Base-by-base conservation (phyloP, 2,113 vertebrate species). In the Xyrauchen texanus region DNA sequence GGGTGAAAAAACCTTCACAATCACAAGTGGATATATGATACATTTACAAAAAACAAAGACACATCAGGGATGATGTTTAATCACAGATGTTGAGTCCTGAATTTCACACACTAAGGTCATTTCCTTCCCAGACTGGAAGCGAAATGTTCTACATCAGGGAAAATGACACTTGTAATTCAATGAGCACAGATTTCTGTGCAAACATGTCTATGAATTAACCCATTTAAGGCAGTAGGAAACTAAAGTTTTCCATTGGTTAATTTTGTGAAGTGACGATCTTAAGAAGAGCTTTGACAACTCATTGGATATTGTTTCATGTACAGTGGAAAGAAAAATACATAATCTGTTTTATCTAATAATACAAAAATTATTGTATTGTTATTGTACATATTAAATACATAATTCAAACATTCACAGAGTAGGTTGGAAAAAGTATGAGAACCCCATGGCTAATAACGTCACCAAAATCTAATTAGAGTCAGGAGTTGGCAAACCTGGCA, bases 41-140 rank as follows among this genome's bases (percentile, higher is more conserved):
- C 47, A 12, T 57, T 8, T 8, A 15, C 8, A 58, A 5, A 15
- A 42, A 53, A 52, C 13, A 11, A 60, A 12, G 58, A 61, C 47
- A n/a, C 61, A 12, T 55, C 49, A 62, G 13, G 21, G 71, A 49
- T 7, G n/a, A 12, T 44, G 15, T 46, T 10, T 7, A 58, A 65
- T 69, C 2, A 12, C 70, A 79, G 72, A 66, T 79, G 77, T 69
- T 64, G 46, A 7, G 11, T 67, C 72, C 51, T 60, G 61, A 71
- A 68, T 63, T 80, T 80, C 49, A 61, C 78, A 77, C 60, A 15
- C 60, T n/a, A 15, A 78, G 63, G 79, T 78, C 82, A 72, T 77
- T 77, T 83, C 73, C 73, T 83, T 62, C 62, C 76, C 72, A 62
- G 46, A 53, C 47, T 77, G 68, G 9, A 11, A 51, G 44, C 15